Evolutionary conservation across 2,888 invertebrate species (phyloP).

Genomic region (Pimpla rufipes): DNA sequence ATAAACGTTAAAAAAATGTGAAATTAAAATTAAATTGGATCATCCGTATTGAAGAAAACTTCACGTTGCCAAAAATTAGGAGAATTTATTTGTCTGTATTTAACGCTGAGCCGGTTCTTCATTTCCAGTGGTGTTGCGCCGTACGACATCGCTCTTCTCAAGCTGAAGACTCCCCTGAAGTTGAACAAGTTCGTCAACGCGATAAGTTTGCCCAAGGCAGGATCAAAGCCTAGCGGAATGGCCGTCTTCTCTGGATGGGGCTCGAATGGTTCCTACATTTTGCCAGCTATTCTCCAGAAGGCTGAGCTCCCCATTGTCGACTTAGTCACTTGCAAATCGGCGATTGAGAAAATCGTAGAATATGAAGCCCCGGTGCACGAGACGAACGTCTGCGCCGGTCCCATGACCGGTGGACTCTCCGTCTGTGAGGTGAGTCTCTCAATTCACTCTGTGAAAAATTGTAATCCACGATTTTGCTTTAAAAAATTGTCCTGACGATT

Average conservation of each 20-base stretch:
- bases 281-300: slow-evolving; percentile 80
- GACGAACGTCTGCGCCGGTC: slow-evolving; percentile 78
- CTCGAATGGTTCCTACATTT: slow-evolving; percentile 76
- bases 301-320: slow-evolving; percentile 78
- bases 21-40: too few species aligned
- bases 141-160: slow-evolving; percentile 87
- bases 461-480: too few species aligned
- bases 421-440: slow-evolving; percentile 74
- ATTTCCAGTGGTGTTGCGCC: slow-evolving; percentile 79
- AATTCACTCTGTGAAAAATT: too few species aligned
- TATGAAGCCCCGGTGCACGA: slow-evolving; percentile 72
- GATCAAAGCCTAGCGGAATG: slow-evolving; percentile 76
- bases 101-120: not conserved
- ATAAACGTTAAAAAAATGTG: too few species aligned
- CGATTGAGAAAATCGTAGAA: slow-evolving; percentile 73
- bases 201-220: slow-evolving; percentile 81
- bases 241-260: slow-evolving; percentile 86
- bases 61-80: too few species aligned
- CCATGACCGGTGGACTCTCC: slow-evolving; percentile 67
- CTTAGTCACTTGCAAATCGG: slow-evolving; percentile 71
- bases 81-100: too few species aligned
- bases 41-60: too few species aligned
- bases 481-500: too few species aligned
- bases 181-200: slow-evolving; percentile 79
- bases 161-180: slow-evolving; percentile 79